Base-by-base conservation (phyloP, 2,113 vertebrate species). In the Fukomys damarensis region DNA sequence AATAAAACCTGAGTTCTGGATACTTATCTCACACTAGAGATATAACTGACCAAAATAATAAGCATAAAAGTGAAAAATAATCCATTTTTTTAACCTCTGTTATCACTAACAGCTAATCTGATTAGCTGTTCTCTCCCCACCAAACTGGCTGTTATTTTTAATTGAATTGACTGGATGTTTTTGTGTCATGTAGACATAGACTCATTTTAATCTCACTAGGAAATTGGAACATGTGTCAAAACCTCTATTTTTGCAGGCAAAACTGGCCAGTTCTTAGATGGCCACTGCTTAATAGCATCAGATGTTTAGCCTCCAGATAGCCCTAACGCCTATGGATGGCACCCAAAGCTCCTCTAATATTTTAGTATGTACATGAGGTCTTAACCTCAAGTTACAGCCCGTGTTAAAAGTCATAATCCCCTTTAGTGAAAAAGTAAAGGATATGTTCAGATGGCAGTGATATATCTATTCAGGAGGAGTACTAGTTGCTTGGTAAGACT, bases 301-400 rank as follows among this genome's bases (percentile, higher is more conserved):
- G 91, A 93, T 96, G 95, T 96, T 97, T 95, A 77, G 85, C 96
- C 94, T 96, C 96, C 91, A 97, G 93, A 96, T 80, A 93, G 14
- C 76, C 32, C 41, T 86, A 59, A 80, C 58, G 58, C 70, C 77
- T 70, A 4, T 70, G 38, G 46, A 28, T 38, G 38, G 11, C 74
- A 38, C 81, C 93, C 86, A 94, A 26, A 56, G 43, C 9, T 56
- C 72, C 35, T 61, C 61, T 41, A 49, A 41, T 66, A 58, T 72
- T 93, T 94, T 89, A 82, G 59, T 85, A 41, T 74, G 74, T 63
- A 38, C 43, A 30, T 46, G 49, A 72, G 86, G 68, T 79, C 77
- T 16, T 65, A 91, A 59, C 79, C 43, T 94, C 26, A 28, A 49
- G 28, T 77, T 49, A 49, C 30, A 77, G 43, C 49, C 74, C 46